Evolutionary conservation across 2,888 invertebrate genomes (phyloP).

Genomic region (Argyra leucocephala): DNA sequence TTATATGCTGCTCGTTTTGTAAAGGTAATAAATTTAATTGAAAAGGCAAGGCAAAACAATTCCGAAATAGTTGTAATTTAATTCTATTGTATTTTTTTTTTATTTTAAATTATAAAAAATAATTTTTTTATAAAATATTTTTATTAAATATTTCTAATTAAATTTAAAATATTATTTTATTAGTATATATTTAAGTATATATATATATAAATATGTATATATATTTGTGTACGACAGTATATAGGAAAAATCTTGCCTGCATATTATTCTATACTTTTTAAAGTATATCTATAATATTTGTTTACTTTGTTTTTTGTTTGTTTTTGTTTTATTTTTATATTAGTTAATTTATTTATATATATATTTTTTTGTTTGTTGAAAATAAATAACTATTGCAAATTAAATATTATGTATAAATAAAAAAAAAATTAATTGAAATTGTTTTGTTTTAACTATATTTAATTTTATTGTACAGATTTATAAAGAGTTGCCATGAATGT

Average conservation of each 20-base stretch:
- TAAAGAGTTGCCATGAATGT: not conserved
- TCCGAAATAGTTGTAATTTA: not conserved
- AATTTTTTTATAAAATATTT: not conserved
- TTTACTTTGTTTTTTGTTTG: no score
- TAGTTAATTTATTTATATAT: not conserved
- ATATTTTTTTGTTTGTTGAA: not conserved
- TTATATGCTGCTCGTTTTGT: not conserved
- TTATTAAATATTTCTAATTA: not conserved
- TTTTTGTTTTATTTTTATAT: not conserved
- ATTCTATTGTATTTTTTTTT: not conserved
- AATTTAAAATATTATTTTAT: not conserved
- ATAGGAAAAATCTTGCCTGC: slow-evolving; percentile 6
- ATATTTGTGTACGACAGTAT: not conserved
- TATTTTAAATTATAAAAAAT: not conserved
- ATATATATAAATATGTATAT: no score
- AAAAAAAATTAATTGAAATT: not conserved
- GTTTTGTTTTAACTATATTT: not conserved
- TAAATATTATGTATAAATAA: not conserved
- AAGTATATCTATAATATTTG: not conserved
- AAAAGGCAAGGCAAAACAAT: slow-evolving; percentile 1
- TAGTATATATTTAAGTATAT: no score
- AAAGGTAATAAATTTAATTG: not conserved
- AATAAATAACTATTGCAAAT: not conserved
- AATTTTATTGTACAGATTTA: not conserved
- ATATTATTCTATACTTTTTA: not conserved